Conservation (phyloP, 2,888 invertebrate species). For the Yponomeuta cagnagella region DNA sequence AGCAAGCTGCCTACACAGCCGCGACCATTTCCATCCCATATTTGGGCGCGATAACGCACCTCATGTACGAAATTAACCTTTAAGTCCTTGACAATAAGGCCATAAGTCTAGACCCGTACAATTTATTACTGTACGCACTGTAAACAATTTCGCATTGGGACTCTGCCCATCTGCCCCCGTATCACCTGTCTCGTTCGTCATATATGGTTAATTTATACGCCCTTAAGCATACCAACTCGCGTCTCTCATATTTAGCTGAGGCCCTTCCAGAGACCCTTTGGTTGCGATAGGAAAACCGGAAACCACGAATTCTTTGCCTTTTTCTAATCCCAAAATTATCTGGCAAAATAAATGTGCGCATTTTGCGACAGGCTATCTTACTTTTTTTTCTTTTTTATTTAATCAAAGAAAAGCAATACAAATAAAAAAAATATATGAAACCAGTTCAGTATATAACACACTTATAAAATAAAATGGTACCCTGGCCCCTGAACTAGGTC, state of each 20-base stretch:
- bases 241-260: slow-evolving; percentile 39
- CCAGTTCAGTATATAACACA: too few species aligned
- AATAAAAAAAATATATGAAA: too few species aligned
- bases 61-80: neutral
- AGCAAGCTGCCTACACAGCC: slow-evolving; percentile 23
- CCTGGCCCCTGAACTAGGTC: too few species aligned
- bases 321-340: too few species aligned
- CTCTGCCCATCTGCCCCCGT: slow-evolving; percentile 52
- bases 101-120: slow-evolving; percentile 28
- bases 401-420: too few species aligned
- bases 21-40: slow-evolving; percentile 52
- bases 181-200: slow-evolving; percentile 72
- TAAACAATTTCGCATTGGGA: slow-evolving; percentile 47
- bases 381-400: too few species aligned
- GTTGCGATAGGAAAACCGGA: neutral
- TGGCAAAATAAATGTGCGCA: too few species aligned
- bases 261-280: slow-evolving; percentile 24
- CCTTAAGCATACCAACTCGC: slow-evolving; percentile 38
- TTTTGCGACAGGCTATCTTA: too few species aligned
- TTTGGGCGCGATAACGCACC: slow-evolving; percentile 39
- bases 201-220: slow-evolving; percentile 61
- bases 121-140: slow-evolving; percentile 12
- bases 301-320: too few species aligned
- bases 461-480: too few species aligned
- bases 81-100: neutral